Percentiles rank a stretch among this genome's conserved stretches.
Evolutionary conservation across 92 coral and sea anemone genomes (phyloP).

Genomic region (Meandrina meandrites): DNA sequence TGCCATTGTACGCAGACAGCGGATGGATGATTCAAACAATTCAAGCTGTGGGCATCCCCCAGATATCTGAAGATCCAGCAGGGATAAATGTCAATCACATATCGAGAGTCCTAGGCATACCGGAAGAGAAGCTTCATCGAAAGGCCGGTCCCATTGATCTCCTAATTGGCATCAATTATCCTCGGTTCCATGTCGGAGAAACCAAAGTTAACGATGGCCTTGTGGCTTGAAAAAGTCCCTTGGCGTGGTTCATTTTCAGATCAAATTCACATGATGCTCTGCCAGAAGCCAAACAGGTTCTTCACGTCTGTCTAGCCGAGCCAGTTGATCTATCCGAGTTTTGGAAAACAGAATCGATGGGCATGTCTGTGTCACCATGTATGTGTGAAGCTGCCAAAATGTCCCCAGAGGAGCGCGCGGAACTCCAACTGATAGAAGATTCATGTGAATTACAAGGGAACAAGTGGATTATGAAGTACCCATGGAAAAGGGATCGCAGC

Average conservation of each 20-base stretch:
- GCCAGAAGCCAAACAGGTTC: conserved; percentile 11
- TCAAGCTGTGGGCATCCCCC: conserved; percentile 62
- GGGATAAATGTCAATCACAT: conserved; percentile 30
- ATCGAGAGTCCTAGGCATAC: conserved; percentile 35
- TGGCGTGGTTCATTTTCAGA: conserved; percentile 70
- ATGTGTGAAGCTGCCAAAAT: conserved; percentile 44
- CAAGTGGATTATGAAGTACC: too few species aligned
- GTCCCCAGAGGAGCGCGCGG: conserved; percentile 36
- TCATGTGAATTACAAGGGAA: conserved; percentile 21
- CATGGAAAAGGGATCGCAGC: too few species aligned
- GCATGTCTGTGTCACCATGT: conserved; percentile 50
- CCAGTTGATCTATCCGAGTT: conserved; percentile 58
- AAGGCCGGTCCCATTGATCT: conserved; percentile 64
- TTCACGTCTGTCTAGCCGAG: conserved; percentile 8
- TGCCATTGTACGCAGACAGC: conserved; percentile 23
- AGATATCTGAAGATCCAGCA: conserved; percentile 49
- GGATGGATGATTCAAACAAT: conserved; percentile 33
- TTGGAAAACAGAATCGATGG: conserved; percentile 69
- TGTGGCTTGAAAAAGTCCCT: conserved; percentile 58
- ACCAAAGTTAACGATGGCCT: conserved; percentile 54
- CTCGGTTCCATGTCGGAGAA: conserved; percentile 66
- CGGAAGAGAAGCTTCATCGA: conserved; percentile 25
- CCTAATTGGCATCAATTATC: conserved; percentile 62
- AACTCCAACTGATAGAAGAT: conserved; percentile 29
- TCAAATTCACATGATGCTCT: conserved; percentile 2